Conservation (phyloP, 2,797 vertebrate genomes). For the Sebastiscus tertius region DNA sequence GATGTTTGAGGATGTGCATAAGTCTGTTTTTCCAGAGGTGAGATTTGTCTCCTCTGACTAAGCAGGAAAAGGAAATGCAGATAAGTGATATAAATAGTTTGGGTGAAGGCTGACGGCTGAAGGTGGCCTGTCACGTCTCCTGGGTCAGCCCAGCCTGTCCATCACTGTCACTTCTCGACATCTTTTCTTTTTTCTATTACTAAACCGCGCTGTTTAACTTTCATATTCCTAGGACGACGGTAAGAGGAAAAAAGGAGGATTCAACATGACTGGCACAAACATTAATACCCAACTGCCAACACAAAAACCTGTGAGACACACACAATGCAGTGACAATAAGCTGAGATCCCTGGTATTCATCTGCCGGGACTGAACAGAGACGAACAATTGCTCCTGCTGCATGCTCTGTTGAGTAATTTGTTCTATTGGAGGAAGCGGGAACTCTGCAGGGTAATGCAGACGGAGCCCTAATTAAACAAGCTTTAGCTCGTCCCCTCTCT, state of each 20-base stretch:
- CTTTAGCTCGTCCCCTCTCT: not conserved
- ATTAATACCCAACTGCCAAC: not conserved
- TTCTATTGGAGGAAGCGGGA: not conserved
- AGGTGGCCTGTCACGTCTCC: not conserved
- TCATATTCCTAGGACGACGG: not conserved
- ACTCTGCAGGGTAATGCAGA: not conserved
- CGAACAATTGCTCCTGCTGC: not conserved
- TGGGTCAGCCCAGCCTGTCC: not conserved
- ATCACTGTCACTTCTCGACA: constrained; percentile 3
- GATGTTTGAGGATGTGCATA: not conserved
- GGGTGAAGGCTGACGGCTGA: not conserved
- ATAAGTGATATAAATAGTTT: not conserved
- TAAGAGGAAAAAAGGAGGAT: not conserved
- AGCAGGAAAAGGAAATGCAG: not conserved
- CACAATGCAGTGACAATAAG: not conserved
- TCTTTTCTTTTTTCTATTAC: not conserved
- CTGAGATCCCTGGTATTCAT: not conserved
- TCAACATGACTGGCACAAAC: not conserved
- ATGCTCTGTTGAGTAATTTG: not conserved
- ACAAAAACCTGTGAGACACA: constrained; percentile 1
- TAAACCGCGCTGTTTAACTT: not conserved
- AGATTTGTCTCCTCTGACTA: not conserved
- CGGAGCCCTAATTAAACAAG: constrained; percentile 2
- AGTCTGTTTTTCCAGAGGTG: not conserved
- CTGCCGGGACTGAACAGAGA: not conserved